phyloP scores from a whole-genome alignment of 2,797 vertebrate genomes.

The Cuculus canorus region DNA sequence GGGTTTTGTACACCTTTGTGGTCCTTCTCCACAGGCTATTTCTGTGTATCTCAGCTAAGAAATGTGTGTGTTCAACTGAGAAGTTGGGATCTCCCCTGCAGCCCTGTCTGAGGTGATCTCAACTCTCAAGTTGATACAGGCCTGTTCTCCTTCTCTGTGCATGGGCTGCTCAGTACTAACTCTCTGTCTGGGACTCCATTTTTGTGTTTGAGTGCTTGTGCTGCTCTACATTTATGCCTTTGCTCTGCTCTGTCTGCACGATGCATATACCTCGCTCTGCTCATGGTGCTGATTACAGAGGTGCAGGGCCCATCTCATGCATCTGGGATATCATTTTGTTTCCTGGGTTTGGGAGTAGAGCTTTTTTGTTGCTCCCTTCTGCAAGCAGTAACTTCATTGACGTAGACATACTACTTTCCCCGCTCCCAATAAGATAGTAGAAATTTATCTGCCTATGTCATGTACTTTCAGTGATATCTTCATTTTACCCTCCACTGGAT shows the following conservation, averaged over 20 bases:
- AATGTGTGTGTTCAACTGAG: background rate
- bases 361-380: background rate
- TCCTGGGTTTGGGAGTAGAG: background rate
- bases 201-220: background rate
- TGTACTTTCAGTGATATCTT: background rate
- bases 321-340: background rate
- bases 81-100: background rate
- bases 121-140: rapidly evolving
- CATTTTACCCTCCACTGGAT: background rate
- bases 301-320: background rate
- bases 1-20: background rate
- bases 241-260: background rate
- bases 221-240: background rate
- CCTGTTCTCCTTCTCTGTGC: background rate
- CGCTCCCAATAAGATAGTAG: background rate
- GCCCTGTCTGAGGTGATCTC: background rate
- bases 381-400: background rate
- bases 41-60: background rate
- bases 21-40: background rate
- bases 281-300: background rate
- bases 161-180: background rate
- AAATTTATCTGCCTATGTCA: background rate
- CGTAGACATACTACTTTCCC: rapidly evolving
- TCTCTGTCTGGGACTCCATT: rapidly evolving
- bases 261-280: background rate